Conservation (phyloP, 2,888 invertebrate species). For the Limenitis camilla region DNA sequence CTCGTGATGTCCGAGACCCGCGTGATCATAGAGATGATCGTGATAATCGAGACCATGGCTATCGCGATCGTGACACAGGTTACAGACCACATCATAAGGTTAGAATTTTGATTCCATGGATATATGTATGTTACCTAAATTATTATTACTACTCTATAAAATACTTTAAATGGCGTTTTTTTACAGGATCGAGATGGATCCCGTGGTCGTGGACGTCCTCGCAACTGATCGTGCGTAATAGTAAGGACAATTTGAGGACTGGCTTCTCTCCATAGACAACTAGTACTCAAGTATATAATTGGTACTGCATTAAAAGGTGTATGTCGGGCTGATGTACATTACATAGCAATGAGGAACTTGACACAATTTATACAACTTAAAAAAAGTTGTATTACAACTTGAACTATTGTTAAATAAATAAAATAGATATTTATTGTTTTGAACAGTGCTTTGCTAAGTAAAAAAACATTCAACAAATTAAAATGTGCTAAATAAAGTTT, state of each 20-base stretch:
- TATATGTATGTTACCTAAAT: too few relatives aligned
- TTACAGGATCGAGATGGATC: constrained; percentile 67
- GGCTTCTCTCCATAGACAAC: constrained; percentile 73
- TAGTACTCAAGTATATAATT: constrained; percentile 63
- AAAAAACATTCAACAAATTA: constrained; percentile 71
- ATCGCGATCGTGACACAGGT: constrained; percentile 61
- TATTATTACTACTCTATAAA: neutral
- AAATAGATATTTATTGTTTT: constrained; percentile 68
- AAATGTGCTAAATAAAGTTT: constrained; percentile 70
- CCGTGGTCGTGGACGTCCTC: constrained; percentile 64
- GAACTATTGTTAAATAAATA: constrained; percentile 65
- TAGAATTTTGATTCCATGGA: neutral
- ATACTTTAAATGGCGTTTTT: constrained; percentile 11
- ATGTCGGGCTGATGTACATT: constrained; percentile 41
- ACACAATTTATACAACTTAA: constrained; percentile 42
- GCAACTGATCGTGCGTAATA: constrained; percentile 54
- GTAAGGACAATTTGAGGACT: constrained; percentile 59
- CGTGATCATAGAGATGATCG: constrained; percentile 40
- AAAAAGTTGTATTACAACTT: constrained; percentile 54
- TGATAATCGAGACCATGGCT: constrained; percentile 42
- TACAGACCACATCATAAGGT: constrained; percentile 59
- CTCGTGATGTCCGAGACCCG: constrained; percentile 39
- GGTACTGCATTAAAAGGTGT: constrained; percentile 60
- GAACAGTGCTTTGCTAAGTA: constrained; percentile 67
- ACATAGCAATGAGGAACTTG: constrained; percentile 41